Percentiles rank a stretch among this genome's conserved stretches.
Evolutionary conservation across 2,888 invertebrate species (phyloP).

Genomic region (Orchestes rusci): DNA sequence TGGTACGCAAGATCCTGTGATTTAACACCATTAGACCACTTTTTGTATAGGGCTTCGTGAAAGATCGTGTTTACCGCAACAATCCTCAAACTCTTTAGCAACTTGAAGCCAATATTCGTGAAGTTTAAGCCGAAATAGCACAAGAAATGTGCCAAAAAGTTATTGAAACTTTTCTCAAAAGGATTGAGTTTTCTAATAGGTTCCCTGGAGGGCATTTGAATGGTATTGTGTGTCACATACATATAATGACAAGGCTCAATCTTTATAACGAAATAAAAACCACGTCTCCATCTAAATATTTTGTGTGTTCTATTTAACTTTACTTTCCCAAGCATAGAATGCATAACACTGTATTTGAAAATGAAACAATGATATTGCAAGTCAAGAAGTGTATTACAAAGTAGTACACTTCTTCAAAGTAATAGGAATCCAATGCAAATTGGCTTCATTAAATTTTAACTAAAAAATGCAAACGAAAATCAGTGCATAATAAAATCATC

Average conservation of each 20-base stretch:
- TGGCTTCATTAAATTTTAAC: too few relatives aligned
- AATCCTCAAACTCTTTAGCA: constrained; percentile 1
- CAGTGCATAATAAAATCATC: too few relatives aligned
- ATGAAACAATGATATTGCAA: too few relatives aligned
- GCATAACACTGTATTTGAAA: not conserved
- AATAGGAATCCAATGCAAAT: too few relatives aligned
- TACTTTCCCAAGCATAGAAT: constrained; percentile 2
- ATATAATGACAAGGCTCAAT: not conserved
- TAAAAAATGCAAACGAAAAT: too few relatives aligned
- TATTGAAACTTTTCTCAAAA: constrained; percentile 1
- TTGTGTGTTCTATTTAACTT: constrained; percentile 3
- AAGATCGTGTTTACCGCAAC: not conserved
- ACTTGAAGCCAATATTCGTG: constrained; percentile 2
- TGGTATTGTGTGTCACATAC: not conserved
- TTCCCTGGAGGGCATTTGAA: not conserved
- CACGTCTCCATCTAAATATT: constrained; percentile 1
- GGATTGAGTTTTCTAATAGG: not conserved
- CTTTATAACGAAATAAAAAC: constrained; percentile 1
- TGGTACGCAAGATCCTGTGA: not conserved
- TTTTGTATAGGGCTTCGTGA: not conserved
- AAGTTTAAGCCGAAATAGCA: constrained; percentile 1
- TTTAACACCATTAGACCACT: not conserved
- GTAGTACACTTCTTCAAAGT: too few relatives aligned
- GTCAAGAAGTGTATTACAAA: not conserved
- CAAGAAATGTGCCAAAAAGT: not conserved